Conservation (phyloP, 2,888 invertebrate species). For the Dryobotodes eremita region DNA sequence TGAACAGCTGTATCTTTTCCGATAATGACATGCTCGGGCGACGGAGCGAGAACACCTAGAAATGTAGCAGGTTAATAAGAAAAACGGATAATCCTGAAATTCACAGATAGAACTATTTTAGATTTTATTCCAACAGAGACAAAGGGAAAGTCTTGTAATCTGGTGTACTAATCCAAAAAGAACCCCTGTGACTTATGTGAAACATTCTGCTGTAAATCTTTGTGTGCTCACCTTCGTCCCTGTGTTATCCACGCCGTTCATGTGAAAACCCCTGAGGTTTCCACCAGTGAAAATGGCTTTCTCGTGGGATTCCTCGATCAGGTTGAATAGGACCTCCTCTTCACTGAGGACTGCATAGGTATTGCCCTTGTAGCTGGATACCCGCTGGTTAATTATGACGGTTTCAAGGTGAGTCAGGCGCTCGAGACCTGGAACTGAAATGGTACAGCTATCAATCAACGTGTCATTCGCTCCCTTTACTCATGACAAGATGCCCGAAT, state of each 20-base stretch:
- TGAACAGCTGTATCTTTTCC: slow-evolving; percentile 78
- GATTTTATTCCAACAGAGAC: neutral
- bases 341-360: slow-evolving; percentile 21
- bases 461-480: neutral
- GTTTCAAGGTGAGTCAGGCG: slow-evolving; percentile 9
- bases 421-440: slow-evolving; percentile 36
- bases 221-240: slow-evolving; percentile 21
- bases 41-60: slow-evolving; percentile 76
- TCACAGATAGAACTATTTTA: neutral
- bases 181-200: no score
- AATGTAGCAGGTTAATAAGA: neutral
- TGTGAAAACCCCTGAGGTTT: slow-evolving; percentile 29
- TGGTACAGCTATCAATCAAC: neutral
- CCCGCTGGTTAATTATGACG: slow-evolving; percentile 36
- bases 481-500: neutral
- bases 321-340: slow-evolving; percentile 23
- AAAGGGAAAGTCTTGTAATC: neutral
- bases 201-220: neutral
- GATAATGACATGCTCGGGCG: slow-evolving; percentile 76
- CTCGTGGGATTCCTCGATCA: slow-evolving; percentile 18
- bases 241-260: slow-evolving; percentile 35
- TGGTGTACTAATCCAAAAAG: neutral
- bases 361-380: slow-evolving; percentile 30
- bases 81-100: neutral
- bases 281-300: slow-evolving; percentile 28